Conservation (phyloP, 2,113 vertebrate genomes). For the human (Homo sapiens) region GRCh38 chr6:23789001-23789500, state of each 20-base stretch:
- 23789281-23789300: neutral
- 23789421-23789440: neutral
- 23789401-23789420: neutral
- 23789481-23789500: neutral
- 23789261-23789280: neutral
- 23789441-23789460: neutral
- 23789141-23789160: neutral
- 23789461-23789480: neutral
- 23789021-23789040: no score
- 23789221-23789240: neutral
- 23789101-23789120: neutral
- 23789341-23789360: neutral
- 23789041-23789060: no score
- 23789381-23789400: neutral
- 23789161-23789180: neutral
- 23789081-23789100: no score
- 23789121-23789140: neutral
- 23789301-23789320: neutral
- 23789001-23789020: no score
- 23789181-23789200: neutral
- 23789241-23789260: neutral
- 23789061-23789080: no score
- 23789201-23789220: neutral
- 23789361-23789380: neutral
- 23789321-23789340: neutral